Base-by-base conservation (phyloP, 2,113 vertebrate genomes). In the Coracopsis vasa region DNA sequence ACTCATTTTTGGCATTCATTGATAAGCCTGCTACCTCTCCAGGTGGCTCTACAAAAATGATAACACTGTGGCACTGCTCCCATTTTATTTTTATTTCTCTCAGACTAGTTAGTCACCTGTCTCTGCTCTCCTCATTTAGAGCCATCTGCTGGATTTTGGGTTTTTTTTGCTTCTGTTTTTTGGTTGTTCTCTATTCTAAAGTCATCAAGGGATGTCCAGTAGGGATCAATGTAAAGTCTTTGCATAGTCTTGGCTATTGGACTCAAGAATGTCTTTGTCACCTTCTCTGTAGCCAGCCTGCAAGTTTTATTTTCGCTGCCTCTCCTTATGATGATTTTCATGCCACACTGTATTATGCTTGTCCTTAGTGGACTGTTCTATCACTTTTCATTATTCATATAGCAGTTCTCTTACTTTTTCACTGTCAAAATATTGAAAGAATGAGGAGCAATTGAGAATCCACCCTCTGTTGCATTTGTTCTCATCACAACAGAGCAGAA, bases 1-100 rank as follows among this genome's bases (percentile, higher is more conserved):
- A 81, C 81, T 96, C 37, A 41, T 87, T 96, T 97, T 91, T 97
- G 94, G 93, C 91, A 79, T 81, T 97, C 70, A 74, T 89, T 89
- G 91, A 89, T 96, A 92, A 96, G 61, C 20, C 48, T 33, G 17
- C 54, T 90, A 61, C 62, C 77, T 88, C 50, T 97, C 96, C 93
- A 93, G 95, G 95, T 97, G 80, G 79, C 95, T 93, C 56, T 96
- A 80, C 48, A 70, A 75, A 97, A 96, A 74, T 72, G 73, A 45
- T 92, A 95, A 91, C 50, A 29, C 60, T n/a, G 88, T 92, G 82
- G 90, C 81, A 51, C 37, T 69, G 81, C 61, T 97, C 80, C 91
- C 37, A 27, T 66, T 94, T 95, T 95, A 86, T 89, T 96, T 96
- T 95, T 90, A 82, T 97, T 95, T 66, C 56, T 92, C 78, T 96